Evolutionary conservation across 2,113 vertebrate species (phyloP).

Genomic region (Nothobranchius kuhntae): DNA sequence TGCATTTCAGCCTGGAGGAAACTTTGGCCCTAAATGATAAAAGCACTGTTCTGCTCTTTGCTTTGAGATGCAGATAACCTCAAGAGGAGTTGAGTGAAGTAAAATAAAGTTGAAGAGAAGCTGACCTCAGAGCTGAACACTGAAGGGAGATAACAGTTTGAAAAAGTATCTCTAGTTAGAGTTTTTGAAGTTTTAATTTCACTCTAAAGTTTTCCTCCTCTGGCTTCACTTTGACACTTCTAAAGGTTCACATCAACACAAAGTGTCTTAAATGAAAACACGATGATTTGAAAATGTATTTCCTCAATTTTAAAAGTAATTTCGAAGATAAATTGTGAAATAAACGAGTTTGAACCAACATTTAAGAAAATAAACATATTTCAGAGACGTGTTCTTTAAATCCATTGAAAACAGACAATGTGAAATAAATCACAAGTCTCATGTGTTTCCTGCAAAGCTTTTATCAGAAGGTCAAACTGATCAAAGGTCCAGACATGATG

Average conservation of each 20-base stretch:
- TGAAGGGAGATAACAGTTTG: neutral
- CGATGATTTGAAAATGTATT: no score
- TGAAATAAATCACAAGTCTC: no score
- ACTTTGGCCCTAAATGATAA: constrained; percentile 38
- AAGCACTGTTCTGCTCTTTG: constrained; percentile 11
- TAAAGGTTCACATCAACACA: neutral
- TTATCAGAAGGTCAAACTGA: no score
- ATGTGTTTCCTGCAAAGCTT: no score
- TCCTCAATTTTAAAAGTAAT: no score
- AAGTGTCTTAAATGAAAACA: neutral
- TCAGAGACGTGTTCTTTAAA: no score
- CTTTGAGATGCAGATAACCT: constrained; percentile 27
- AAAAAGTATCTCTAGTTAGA: no score
- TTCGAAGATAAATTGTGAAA: no score
- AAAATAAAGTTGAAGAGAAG: neutral
- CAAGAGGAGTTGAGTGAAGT: constrained; percentile 29
- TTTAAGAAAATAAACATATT: no score
- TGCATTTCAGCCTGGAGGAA: constrained; percentile 28
- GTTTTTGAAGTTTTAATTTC: neutral
- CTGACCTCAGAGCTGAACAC: constrained; percentile 5
- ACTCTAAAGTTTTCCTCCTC: neutral
- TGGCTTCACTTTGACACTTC: neutral
- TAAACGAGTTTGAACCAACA: no score
- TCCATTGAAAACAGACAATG: no score
- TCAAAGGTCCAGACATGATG: no score